Conservation (phyloP, 2,113 vertebrate genomes). For the Hemiprocne comata region DNA sequence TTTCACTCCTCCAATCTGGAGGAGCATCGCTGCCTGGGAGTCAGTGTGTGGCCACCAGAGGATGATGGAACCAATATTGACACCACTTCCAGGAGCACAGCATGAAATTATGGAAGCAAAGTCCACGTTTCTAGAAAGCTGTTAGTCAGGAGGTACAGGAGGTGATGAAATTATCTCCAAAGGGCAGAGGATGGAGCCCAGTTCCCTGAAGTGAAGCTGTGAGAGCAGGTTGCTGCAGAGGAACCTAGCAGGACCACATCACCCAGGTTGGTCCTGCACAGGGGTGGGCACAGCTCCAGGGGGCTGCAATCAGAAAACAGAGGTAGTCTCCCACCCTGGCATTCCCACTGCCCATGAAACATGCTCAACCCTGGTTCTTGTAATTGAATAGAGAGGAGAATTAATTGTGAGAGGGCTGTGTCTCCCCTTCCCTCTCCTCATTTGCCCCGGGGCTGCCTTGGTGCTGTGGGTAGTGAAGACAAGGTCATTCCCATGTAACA, state of each 20-base stretch:
- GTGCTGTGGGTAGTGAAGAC: constrained; percentile 68
- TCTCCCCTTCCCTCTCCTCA: not conserved
- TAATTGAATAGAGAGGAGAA: constrained; percentile 52
- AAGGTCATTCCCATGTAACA: constrained; percentile 76
- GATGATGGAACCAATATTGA: not conserved
- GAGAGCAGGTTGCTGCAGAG: not conserved
- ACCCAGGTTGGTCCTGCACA: not conserved
- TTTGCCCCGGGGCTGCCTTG: constrained; percentile 40
- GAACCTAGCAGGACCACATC: not conserved
- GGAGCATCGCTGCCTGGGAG: not conserved
- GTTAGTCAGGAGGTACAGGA: not conserved
- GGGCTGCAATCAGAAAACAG: not conserved
- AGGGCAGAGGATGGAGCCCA: not conserved
- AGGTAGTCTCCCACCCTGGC: not conserved
- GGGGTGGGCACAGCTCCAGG: not conserved
- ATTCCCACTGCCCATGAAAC: not conserved
- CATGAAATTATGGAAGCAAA: not conserved
- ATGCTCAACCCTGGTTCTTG: not conserved
- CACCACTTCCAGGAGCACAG: not conserved
- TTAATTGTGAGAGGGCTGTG: constrained; percentile 8
- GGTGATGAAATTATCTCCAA: not conserved
- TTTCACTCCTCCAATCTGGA: not conserved
- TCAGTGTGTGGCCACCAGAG: fast-evolving
- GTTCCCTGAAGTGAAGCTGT: not conserved
- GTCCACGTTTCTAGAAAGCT: fast-evolving